These are phyloP conservation scores for Leucophenga montana DNA, from an alignment of 2,888 invertebrate species.

Conservation along the genomic window DNA sequence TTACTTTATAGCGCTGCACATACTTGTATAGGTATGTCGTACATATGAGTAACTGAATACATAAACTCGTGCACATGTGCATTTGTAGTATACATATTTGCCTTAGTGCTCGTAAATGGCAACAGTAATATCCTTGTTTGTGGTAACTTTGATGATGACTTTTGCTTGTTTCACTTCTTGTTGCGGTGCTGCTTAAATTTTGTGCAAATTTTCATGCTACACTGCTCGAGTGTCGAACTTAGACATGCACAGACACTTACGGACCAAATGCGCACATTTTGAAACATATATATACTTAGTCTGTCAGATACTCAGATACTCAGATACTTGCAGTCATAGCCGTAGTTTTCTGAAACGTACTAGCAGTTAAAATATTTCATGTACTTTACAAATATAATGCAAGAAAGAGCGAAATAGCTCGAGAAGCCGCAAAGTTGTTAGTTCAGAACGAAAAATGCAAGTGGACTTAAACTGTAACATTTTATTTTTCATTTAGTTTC, in stretches of 20 bases:
- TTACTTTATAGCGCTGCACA: not conserved
- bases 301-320: not conserved
- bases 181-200: constrained; percentile 34
- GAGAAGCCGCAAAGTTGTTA: constrained; percentile 15
- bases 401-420: not conserved
- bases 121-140: constrained; percentile 21
- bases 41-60: no score
- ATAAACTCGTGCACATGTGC: constrained; percentile 44
- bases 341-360: not conserved
- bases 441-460: constrained; percentile 16
- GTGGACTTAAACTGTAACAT: constrained; percentile 5
- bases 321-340: not conserved
- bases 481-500: no score
- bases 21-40: constrained; percentile 11
- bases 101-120: not conserved
- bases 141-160: constrained; percentile 39
- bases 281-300: not conserved
- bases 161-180: constrained; percentile 22
- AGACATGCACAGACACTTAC: constrained; percentile 13
- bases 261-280: constrained; percentile 49
- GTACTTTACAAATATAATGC: not conserved
- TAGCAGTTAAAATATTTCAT: not conserved
- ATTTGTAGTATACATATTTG: not conserved
- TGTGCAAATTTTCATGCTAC: constrained; percentile 15
- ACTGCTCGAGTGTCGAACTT: constrained; percentile 10